A percentile compares a stretch with the other conserved stretches of the same genome.
Conservation (phyloP, 2,888 invertebrate species). For the Parelbella ahira region DNA sequence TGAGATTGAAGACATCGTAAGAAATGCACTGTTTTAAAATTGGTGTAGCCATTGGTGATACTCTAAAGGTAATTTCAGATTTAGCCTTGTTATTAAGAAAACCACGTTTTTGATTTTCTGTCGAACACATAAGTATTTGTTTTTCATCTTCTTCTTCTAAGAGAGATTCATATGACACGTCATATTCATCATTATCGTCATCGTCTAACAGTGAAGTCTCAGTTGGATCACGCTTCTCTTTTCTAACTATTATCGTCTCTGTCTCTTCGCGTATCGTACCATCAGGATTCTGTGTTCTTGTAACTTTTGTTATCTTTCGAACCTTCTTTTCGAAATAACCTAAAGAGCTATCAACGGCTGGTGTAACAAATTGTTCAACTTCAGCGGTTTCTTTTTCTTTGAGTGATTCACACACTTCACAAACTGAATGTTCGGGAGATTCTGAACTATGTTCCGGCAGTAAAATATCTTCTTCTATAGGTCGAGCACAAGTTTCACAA, state of each 20-base stretch:
- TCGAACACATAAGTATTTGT: conserved; percentile 29
- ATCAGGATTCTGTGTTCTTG: conserved; percentile 38
- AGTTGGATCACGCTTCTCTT: conserved; percentile 36
- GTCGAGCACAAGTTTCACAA: conserved; percentile 24
- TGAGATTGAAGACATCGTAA: conserved; percentile 1
- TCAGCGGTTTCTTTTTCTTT: conserved; percentile 9
- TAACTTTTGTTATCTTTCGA: conserved; percentile 40
- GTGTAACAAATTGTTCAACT: neutral
- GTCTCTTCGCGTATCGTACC: conserved; percentile 43
- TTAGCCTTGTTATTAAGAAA: conserved; percentile 27
- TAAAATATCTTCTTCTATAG: conserved; percentile 17
- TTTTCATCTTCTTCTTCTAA: conserved; percentile 27
- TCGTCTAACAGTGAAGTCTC: conserved; percentile 30
- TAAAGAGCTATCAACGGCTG: conserved; percentile 28
- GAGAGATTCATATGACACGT: conserved; percentile 28
- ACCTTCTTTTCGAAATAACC: conserved; percentile 42
- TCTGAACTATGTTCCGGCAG: conserved; percentile 4
- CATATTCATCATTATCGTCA: conserved; percentile 29
- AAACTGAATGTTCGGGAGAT: conserved; percentile 4
- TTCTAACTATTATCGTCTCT: conserved; percentile 37
- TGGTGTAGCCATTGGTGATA: conserved; percentile 16
- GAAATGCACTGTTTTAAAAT: conserved; percentile 31
- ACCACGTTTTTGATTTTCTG: conserved; percentile 27
- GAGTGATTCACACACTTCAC: conserved; percentile 19
- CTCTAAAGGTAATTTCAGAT: conserved; percentile 28